A percentile compares a stretch with the other conserved stretches of the same genome.
phyloP scores from a whole-genome alignment of 2,888 invertebrate genomes.

The Proisotoma minuta region DNA sequence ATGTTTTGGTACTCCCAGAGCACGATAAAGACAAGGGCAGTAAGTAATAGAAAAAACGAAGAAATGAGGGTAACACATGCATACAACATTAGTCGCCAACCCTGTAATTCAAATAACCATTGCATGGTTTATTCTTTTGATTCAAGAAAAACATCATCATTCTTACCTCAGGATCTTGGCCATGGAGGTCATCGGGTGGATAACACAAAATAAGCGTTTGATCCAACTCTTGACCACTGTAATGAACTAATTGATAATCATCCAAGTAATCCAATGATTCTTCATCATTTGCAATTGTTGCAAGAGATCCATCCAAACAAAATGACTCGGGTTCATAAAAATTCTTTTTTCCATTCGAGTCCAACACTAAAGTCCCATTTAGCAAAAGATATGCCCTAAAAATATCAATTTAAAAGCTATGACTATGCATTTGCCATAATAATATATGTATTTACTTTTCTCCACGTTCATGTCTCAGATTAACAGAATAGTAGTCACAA shows the following conservation, averaged over 20 bases:
- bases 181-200: conserved; percentile 23
- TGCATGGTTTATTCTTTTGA: too few relatives aligned
- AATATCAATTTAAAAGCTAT: background rate
- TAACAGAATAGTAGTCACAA: conserved; percentile 36
- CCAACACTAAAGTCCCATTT: conserved; percentile 42
- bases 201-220: conserved; percentile 45
- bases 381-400: conserved; percentile 36
- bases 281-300: conserved; percentile 18
- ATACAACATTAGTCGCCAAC: conserved; percentile 64
- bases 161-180: conserved; percentile 29
- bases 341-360: conserved; percentile 50
- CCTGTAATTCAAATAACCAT: conserved; percentile 19
- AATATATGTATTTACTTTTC: conserved; percentile 35
- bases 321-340: conserved; percentile 52
- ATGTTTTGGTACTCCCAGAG: conserved; percentile 47
- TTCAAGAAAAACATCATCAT: background rate
- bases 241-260: conserved; percentile 31
- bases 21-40: conserved; percentile 50
- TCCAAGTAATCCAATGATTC: conserved; percentile 30
- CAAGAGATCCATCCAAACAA: conserved; percentile 51
- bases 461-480: conserved; percentile 30
- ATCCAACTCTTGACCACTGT: conserved; percentile 37
- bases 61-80: conserved; percentile 74
- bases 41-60: conserved; percentile 74
- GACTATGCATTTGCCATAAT: background rate